Conservation (phyloP, 2,888 invertebrate species). For the Meteorus cinctellus region DNA sequence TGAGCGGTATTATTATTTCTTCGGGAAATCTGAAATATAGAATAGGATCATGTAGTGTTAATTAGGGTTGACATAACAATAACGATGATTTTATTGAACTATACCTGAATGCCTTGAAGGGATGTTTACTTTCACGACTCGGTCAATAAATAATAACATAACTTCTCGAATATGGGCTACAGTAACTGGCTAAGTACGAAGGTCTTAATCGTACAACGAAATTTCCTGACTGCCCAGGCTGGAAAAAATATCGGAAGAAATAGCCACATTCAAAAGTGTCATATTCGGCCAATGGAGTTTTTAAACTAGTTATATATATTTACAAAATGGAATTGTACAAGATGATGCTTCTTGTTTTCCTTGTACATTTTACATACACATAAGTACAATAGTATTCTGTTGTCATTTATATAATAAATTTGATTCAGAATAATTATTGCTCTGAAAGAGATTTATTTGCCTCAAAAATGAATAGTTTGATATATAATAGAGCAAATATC, state of each 20-base stretch:
- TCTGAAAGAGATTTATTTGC: conserved; percentile 32
- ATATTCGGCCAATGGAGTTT: neutral
- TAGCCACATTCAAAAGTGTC: neutral
- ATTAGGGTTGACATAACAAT: too few species aligned
- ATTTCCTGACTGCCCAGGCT: conserved; percentile 16
- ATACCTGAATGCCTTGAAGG: conserved; percentile 57
- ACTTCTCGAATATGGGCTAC: conserved; percentile 57
- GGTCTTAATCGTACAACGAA: conserved; percentile 46
- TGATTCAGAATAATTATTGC: conserved; percentile 11
- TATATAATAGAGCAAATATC: neutral
- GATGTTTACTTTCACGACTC: conserved; percentile 62
- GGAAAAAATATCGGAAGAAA: conserved; percentile 38
- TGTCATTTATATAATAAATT: neutral
- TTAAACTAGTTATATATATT: neutral
- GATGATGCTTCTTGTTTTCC: neutral
- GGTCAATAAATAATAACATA: conserved; percentile 61
- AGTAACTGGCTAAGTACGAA: conserved; percentile 50
- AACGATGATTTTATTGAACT: too few species aligned
- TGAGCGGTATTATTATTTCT: too few species aligned
- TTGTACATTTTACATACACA: neutral
- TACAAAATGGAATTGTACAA: neutral
- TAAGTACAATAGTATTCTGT: neutral
- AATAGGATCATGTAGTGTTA: too few species aligned
- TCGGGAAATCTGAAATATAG: too few species aligned
- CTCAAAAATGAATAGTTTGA: conserved; percentile 10